Conservation (phyloP, 2,888 invertebrate genomes). For the Hoplodrina blanda region DNA sequence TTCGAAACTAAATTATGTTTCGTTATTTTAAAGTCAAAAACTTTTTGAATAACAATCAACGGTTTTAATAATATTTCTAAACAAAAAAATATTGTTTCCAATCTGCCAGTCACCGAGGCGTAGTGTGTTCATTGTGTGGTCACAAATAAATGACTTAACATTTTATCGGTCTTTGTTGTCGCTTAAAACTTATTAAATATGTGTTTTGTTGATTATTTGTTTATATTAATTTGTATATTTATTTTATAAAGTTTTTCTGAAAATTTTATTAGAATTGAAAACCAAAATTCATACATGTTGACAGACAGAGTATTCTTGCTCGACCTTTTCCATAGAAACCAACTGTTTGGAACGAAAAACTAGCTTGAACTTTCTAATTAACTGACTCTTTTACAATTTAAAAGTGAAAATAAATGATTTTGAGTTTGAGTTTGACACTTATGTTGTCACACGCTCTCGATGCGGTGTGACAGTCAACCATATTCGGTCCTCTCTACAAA, state of each 20-base stretch:
- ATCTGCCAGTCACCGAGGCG: not conserved
- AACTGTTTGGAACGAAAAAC: too few species aligned
- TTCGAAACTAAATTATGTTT: not conserved
- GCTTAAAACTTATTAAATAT: not conserved
- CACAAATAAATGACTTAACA: not conserved
- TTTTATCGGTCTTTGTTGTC: not conserved
- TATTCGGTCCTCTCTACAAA: slow-evolving; percentile 54
- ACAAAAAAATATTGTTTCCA: not conserved
- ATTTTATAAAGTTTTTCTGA: not conserved
- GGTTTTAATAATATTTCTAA: not conserved
- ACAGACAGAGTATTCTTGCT: not conserved
- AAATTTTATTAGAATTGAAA: not conserved
- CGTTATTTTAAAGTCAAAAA: not conserved
- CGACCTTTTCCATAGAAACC: too few species aligned
- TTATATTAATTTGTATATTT: too few species aligned
- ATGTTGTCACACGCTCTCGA: not conserved
- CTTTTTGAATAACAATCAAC: not conserved
- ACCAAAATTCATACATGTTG: not conserved
- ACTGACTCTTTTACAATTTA: too few species aligned
- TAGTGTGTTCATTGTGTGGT: not conserved
- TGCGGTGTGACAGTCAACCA: slow-evolving; percentile 50
- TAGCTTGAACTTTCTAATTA: too few species aligned
- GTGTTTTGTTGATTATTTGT: not conserved
- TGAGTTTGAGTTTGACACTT: too few species aligned
- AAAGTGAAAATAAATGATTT: too few species aligned